These are phyloP conservation scores for Eilema griseolum DNA, from an alignment of 2,888 invertebrate species.

Conservation along the genomic window DNA sequence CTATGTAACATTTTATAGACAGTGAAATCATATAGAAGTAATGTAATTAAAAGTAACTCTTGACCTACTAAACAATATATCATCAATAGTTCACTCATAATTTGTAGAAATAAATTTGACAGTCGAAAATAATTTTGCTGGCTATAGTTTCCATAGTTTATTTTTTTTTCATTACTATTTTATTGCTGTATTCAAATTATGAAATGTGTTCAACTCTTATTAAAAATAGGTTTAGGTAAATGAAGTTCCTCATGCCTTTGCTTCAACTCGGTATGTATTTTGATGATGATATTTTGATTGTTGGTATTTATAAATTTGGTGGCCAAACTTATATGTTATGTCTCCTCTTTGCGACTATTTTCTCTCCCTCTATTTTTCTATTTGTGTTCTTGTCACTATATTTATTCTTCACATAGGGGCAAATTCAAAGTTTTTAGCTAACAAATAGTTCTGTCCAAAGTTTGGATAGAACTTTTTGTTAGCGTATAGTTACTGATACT, in stretches of 20 bases:
- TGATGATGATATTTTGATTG: neutral
- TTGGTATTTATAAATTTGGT: neutral
- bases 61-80: conserved; percentile 43
- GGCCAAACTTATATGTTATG: neutral
- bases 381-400: too few species aligned
- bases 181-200: conserved; percentile 29
- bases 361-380: neutral
- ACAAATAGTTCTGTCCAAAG: too few species aligned
- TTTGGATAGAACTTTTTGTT: too few species aligned
- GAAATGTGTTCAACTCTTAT: conserved; percentile 21
- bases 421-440: too few species aligned
- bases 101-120: neutral
- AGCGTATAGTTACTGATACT: too few species aligned
- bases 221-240: neutral
- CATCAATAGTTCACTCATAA: neutral
- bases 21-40: conserved; percentile 54
- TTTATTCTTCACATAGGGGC: too few species aligned
- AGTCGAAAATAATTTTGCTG: neutral
- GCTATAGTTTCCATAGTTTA: conserved; percentile 13
- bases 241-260: neutral
- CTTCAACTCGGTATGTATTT: neutral
- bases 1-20: conserved; percentile 53
- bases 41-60: conserved; percentile 37
- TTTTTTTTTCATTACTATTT: neutral
- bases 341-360: too few species aligned